Evolutionary conservation across 1,140 invertebrate species (phyloP).

Genomic region (Mylabris phalerata): DNA sequence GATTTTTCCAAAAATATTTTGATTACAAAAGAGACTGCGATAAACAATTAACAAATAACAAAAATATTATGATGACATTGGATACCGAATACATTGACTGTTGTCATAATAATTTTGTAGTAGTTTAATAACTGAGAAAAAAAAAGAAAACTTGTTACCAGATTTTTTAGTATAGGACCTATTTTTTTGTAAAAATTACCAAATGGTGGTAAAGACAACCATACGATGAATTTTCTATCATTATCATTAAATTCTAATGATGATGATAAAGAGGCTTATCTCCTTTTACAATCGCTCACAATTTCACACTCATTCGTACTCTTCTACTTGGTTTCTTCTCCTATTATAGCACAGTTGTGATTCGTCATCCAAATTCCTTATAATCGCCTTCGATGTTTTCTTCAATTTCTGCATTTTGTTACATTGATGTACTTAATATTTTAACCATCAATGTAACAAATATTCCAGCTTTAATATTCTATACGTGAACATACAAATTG

Average conservation of each 20-base stretch:
- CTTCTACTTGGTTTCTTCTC: background rate
- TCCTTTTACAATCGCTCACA: slow-evolving; percentile 15
- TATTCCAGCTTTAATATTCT: too few relatives aligned
- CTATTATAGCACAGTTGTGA: slow-evolving; percentile 25
- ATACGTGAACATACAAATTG: too few relatives aligned
- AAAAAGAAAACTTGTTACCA: slow-evolving; percentile 34
- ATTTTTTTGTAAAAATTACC: slow-evolving; percentile 37
- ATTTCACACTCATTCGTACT: slow-evolving; percentile 1
- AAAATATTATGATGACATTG: slow-evolving; percentile 38
- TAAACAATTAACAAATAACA: slow-evolving; percentile 42
- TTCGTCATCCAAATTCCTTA: slow-evolving; percentile 40
- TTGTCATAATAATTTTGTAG: slow-evolving; percentile 39
- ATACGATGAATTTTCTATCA: too few relatives aligned
- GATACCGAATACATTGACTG: slow-evolving; percentile 14
- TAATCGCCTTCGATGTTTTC: slow-evolving; percentile 22
- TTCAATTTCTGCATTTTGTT: background rate
- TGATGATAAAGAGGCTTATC: too few relatives aligned
- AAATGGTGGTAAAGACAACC: background rate
- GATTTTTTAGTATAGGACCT: slow-evolving; percentile 36
- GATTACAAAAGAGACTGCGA: slow-evolving; percentile 42
- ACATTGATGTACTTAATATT: too few relatives aligned
- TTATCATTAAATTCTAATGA: too few relatives aligned
- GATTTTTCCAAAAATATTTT: background rate
- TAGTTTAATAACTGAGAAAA: slow-evolving; percentile 26
- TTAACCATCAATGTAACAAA: too few relatives aligned